These are phyloP conservation scores for Cardiocondyla obscurior DNA, from an alignment of 1,140 invertebrate genomes.

Conservation along the genomic window DNA sequence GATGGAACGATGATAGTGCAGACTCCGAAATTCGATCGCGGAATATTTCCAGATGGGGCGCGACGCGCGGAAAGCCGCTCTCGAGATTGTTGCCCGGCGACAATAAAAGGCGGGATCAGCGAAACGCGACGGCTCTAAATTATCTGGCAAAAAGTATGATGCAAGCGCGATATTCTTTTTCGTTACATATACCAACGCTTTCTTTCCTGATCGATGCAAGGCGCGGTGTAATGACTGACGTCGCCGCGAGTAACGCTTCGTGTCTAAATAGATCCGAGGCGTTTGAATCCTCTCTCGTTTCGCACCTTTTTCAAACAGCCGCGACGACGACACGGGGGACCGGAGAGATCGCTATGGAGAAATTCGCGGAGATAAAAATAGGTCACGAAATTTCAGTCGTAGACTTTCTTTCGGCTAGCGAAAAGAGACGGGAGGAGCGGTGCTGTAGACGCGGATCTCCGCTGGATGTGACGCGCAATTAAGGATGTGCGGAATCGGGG, in stretches of 20 bases:
- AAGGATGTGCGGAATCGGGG: slow-evolving; percentile 41
- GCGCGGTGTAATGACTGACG: background rate
- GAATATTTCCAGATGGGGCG: slow-evolving; percentile 31
- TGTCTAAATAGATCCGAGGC: too few species aligned
- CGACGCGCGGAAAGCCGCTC: background rate
- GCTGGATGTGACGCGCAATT: background rate
- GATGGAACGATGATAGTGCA: slow-evolving; percentile 34
- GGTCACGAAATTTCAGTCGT: slow-evolving; percentile 5
- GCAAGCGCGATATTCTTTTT: background rate
- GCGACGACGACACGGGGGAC: background rate
- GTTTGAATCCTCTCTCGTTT: too few species aligned
- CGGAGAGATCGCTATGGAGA: background rate
- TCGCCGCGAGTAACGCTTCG: too few species aligned
- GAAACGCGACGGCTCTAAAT: slow-evolving; percentile 10
- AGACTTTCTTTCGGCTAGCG: background rate
- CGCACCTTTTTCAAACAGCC: background rate
- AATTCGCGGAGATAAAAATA: background rate
- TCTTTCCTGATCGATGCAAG: background rate
- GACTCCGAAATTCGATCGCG: slow-evolving; percentile 30
- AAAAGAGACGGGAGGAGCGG: background rate
- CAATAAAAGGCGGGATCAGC: slow-evolving; percentile 5
- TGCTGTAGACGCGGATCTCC: background rate
- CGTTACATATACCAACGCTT: background rate
- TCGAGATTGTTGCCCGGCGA: background rate
- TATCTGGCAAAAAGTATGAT: background rate